Conservation (phyloP, 2,888 invertebrate species). For the Drosophila demipolita region DNA sequence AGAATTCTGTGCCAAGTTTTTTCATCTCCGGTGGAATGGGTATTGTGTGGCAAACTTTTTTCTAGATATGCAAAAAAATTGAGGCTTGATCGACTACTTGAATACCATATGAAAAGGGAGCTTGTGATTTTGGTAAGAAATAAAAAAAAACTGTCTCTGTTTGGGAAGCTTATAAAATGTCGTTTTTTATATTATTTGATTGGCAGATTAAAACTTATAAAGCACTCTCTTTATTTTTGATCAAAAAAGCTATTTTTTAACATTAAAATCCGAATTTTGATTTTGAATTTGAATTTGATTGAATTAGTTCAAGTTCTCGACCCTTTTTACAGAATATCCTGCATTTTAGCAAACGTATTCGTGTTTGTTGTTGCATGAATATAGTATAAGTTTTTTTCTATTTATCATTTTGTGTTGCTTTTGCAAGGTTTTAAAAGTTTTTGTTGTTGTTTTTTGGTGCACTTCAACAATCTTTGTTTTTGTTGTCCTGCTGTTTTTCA, state of each 20-base stretch:
- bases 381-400: neutral
- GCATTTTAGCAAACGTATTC: neutral
- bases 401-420: slow-evolving; percentile 33
- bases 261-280: neutral
- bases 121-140: neutral
- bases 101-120: slow-evolving; percentile 1
- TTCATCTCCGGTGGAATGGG: neutral
- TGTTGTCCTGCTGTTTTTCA: slow-evolving; percentile 23
- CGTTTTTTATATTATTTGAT: neutral
- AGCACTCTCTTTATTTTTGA: no score
- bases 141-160: neutral
- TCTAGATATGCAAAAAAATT: neutral
- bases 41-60: slow-evolving; percentile 9
- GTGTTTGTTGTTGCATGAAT: neutral
- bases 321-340: neutral
- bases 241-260: no score
- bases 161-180: neutral
- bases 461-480: slow-evolving; percentile 46
- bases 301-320: fast-evolving
- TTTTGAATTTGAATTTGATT: neutral
- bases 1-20: slow-evolving; percentile 31
- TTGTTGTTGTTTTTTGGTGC: slow-evolving; percentile 40
- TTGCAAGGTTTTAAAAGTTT: slow-evolving; percentile 65
- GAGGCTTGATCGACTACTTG: neutral
- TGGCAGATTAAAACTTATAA: neutral